phyloP scores from a whole-genome alignment of 2,888 invertebrate genomes.

The Cotesia congregata region DNA sequence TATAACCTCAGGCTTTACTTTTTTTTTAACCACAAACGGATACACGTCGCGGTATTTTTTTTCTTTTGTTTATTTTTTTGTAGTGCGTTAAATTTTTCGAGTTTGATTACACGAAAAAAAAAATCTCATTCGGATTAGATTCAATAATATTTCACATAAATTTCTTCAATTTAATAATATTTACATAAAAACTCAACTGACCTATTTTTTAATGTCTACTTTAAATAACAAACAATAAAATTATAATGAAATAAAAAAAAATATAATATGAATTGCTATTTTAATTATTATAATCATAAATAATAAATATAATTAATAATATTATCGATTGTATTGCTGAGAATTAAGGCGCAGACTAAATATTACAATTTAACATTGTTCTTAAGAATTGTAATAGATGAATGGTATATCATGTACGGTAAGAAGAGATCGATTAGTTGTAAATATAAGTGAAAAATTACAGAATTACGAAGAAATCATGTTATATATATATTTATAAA shows the following conservation, averaged over 20 bases:
- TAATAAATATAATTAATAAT: background rate
- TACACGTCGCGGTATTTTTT: slow-evolving; percentile 8
- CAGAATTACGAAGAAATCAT: background rate
- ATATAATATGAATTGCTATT: background rate
- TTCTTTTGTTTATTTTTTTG: background rate
- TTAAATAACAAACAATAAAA: background rate
- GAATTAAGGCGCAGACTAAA: background rate
- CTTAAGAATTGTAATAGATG: background rate
- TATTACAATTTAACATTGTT: background rate
- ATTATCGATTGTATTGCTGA: background rate
- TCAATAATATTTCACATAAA: too few relatives aligned
- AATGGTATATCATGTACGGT: background rate
- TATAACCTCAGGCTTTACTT: slow-evolving; percentile 47
- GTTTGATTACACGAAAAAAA: background rate
- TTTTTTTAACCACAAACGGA: slow-evolving; percentile 17
- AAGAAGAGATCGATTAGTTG: background rate
- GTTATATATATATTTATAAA: background rate
- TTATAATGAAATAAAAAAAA: too few relatives aligned
- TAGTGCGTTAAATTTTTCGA: background rate
- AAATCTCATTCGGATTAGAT: background rate
- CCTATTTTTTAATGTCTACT: background rate
- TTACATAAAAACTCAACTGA: background rate
- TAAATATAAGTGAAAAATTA: background rate
- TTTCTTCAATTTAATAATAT: too few relatives aligned
- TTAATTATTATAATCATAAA: background rate